Percentiles rank a stretch among this genome's conserved stretches.
Conservation (phyloP, 2,113 vertebrate genomes). For the Prionailurus viverrinus region DNA sequence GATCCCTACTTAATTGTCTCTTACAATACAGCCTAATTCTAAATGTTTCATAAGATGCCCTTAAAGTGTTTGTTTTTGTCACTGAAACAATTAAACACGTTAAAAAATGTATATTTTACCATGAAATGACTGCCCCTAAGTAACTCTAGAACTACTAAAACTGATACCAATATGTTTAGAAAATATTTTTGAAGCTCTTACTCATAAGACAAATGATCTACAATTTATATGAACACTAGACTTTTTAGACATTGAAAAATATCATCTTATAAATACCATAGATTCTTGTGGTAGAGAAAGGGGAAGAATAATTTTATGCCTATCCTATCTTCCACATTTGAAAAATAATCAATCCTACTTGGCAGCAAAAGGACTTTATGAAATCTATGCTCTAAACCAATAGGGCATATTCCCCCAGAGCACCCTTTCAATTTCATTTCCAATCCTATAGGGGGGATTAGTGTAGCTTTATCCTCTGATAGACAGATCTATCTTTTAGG, state of each 20-base stretch:
- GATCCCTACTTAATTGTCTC: background rate
- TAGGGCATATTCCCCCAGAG: constrained; percentile 64
- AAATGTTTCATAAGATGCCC: background rate
- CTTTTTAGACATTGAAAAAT: background rate
- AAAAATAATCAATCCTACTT: constrained; percentile 78
- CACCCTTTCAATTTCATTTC: constrained; percentile 79
- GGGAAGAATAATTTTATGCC: background rate
- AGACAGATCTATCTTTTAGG: constrained; percentile 74
- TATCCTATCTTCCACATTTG: constrained; percentile 60
- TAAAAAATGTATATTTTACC: background rate
- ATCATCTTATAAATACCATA: background rate
- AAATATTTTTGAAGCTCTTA: background rate
- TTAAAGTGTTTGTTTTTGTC: background rate
- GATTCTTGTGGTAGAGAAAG: background rate
- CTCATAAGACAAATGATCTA: background rate
- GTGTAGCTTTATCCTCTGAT: constrained; percentile 70
- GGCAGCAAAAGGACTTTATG: constrained; percentile 66
- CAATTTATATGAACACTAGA: background rate
- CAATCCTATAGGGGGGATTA: constrained; percentile 72
- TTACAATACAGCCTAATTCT: background rate
- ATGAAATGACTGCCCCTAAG: background rate
- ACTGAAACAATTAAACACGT: background rate
- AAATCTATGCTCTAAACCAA: constrained; percentile 71
- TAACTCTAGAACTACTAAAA: background rate
- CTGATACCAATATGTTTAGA: background rate